Base-by-base conservation (phyloP, 2,888 invertebrate species). In the Stenotaenia linearis region DNA sequence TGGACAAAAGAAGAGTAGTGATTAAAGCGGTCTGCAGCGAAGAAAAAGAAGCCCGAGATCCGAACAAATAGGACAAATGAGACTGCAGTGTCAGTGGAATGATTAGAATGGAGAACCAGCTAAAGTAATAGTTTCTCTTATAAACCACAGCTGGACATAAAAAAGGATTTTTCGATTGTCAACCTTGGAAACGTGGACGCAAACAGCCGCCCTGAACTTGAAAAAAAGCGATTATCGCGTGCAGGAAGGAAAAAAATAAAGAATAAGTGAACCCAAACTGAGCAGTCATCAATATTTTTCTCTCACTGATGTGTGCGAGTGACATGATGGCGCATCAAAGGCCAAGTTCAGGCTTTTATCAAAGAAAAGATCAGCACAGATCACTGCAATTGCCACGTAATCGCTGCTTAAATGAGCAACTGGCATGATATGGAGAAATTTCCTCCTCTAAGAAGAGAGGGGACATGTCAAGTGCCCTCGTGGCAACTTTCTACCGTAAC, bases 1-100 rank as follows among this genome's bases (percentile, higher is more conserved):
- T 76, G 25, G 25, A n/a, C 81, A 23, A 37, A 74, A 75, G 28
- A 61, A 50, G 30, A 32, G 75, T 37, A 77, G 75, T 69, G 40
- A 80, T 78, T 45, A 45, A 45, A 45, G 45, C 45, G 18, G n/a
- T 15, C 12, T n/a, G n/a, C n/a, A n/a, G n/a, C n/a, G 15, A 32
- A 32, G 9, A 9, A 32, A 32, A 32, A 32, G 9, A 32, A 32
- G 9, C 4, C 5, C 32, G 9, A 32, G 9, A 9, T 32, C 32
- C 32, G 32, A 32, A 32, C 32, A 32, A 32, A 32, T 32, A 32
- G 32, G 9, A 32, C 32, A 32, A 32, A 32, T 32, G 32, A 32
- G 32, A 32, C 32, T 6, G 32, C 9, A 32, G 32, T 32, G 32
- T 6, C 32, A 32, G 32, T 32, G 32, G 32, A 6, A 32, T 32